Conservation (phyloP, 2,888 invertebrate genomes). For the Clanis bilineata region DNA sequence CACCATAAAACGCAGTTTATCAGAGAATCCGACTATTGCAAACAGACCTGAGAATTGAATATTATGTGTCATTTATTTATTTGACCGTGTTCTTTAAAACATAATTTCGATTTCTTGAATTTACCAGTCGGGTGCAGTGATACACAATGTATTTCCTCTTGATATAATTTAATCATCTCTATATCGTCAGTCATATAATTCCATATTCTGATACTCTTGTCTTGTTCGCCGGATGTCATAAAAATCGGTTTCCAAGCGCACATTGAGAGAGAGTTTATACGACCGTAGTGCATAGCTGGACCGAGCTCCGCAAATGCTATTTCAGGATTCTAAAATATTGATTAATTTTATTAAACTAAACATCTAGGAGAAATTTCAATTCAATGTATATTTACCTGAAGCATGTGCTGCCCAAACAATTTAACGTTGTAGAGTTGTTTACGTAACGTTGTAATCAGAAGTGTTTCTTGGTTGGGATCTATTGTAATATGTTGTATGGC, state of each 20-base stretch:
- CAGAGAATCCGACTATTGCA: slow-evolving; percentile 94
- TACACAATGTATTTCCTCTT: slow-evolving; percentile 90
- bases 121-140: slow-evolving; percentile 86
- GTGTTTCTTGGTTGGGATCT: slow-evolving; percentile 83
- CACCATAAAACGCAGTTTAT: slow-evolving; percentile 93
- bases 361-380: neutral
- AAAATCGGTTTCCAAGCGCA: slow-evolving; percentile 96
- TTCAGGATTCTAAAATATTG: slow-evolving; percentile 73
- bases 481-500: slow-evolving; percentile 80
- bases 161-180: slow-evolving; percentile 90
- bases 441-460: slow-evolving; percentile 86
- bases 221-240: slow-evolving; percentile 90
- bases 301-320: slow-evolving; percentile 86
- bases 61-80: neutral
- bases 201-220: slow-evolving; percentile 95
- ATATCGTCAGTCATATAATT: slow-evolving; percentile 93
- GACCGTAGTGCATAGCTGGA: slow-evolving; percentile 89
- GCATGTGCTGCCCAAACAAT: slow-evolving; percentile 84
- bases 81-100: neutral
- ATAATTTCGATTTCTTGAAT: slow-evolving; percentile 21
- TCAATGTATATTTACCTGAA: slow-evolving; percentile 51
- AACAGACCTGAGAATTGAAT: slow-evolving; percentile 85
- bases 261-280: slow-evolving; percentile 90
- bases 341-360: neutral
- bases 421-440: slow-evolving; percentile 87